Evolutionary conservation across 2,888 invertebrate genomes (phyloP), one percentile per base, ranked within the genome.

Genomic region (Entomobrya proxima): DNA sequence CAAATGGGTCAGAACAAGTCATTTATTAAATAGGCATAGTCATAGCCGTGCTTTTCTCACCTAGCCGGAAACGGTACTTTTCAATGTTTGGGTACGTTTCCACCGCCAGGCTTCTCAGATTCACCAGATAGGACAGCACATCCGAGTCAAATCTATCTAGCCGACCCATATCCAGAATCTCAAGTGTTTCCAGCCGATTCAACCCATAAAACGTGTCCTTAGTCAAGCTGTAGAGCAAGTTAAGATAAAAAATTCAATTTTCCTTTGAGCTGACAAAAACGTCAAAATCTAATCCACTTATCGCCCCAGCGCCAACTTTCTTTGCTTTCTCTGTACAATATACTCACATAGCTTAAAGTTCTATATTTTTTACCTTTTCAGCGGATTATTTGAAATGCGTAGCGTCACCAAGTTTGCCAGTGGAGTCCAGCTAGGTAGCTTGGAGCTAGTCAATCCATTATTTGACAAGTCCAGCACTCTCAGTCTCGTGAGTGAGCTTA

Each of bases 331-430:
- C n/a, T n/a, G n/a, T n/a, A n/a, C n/a, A n/a, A n/a, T n/a, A n/a
- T n/a, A n/a, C n/a, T 32, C 32, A 9, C n/a, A 13, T 3, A 32
- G 15, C 35, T 35, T 64, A 61, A 61, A 15, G 24, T 35, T 30
- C 2, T 7, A 21, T 37, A 4, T 11, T 72, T 21, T 52, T 11
- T 77, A 90, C 90, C 89, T 89, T 92, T 94, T 94, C 86, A 97
- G 94, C 9, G 96, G 96, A 92, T 98, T 98, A 91, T 94, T 94
- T 0, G 97, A 96, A 78, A 97, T 91, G 91, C 97, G 96, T 79
- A 98, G 93, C 64, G 94, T 93, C 88, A 96, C 95, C 88, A 98
- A 93, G 87, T 95, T 94, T 85, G 93, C 94, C 88, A 97, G 93
- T 91, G 95, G 92, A 91, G 94, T 93, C 94, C 96, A 96, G 90